These are phyloP conservation scores for Daphoenositta chrysoptera DNA, from an alignment of 2,113 vertebrate genomes.

Conservation along the genomic window DNA sequence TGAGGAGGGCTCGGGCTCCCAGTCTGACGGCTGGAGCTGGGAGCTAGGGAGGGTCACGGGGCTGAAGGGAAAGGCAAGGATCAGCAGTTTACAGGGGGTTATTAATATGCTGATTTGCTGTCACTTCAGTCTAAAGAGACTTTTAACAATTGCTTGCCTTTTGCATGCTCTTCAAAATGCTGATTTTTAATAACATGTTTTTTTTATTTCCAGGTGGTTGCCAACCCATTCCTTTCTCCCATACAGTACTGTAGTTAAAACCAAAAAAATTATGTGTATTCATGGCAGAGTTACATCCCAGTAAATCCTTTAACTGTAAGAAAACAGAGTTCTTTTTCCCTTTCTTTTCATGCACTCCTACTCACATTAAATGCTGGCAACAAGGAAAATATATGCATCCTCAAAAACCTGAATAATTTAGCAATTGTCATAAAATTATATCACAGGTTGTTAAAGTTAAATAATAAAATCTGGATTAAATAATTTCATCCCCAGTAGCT, in stretches of 20 bases:
- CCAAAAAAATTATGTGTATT: background rate
- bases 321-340: background rate
- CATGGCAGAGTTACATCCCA: background rate
- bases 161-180: slow-evolving; percentile 13
- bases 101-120: slow-evolving; percentile 56
- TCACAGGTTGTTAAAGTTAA: background rate
- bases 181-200: background rate
- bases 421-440: slow-evolving; percentile 25
- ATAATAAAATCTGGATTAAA: slow-evolving; percentile 24
- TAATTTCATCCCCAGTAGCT: background rate
- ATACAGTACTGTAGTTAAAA: background rate
- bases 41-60: background rate
- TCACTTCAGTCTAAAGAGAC: slow-evolving; percentile 32
- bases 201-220: background rate
- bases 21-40: background rate
- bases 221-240: background rate
- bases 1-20: background rate
- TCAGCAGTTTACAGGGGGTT: slow-evolving; percentile 9
- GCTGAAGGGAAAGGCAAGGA: slow-evolving; percentile 3
- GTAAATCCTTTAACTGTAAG: background rate
- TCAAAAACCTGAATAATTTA: slow-evolving; percentile 35
- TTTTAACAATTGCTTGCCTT: slow-evolving; percentile 18
- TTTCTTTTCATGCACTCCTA: background rate
- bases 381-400: background rate
- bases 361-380: background rate